These are phyloP conservation scores for Glaucidium brasilianum DNA, from an alignment of 2,113 vertebrate species.

Conservation along the genomic window DNA sequence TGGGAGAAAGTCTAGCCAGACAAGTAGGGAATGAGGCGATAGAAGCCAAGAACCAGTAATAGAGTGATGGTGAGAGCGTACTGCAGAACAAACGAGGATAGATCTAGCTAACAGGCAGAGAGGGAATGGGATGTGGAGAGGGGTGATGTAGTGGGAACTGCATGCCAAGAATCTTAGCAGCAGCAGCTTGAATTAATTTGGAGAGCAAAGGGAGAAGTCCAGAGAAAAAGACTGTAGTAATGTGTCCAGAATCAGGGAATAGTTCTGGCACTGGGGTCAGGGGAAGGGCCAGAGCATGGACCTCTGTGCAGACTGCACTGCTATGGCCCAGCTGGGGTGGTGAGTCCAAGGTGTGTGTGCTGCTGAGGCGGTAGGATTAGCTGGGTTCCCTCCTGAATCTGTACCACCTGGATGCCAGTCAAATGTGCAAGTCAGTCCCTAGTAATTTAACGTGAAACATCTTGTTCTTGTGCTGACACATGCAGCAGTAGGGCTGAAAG, in stretches of 20 bases:
- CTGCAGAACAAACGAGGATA: not conserved
- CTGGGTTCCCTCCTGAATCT: not conserved
- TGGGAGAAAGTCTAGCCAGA: not conserved
- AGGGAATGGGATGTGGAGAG: not conserved
- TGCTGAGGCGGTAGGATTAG: not conserved
- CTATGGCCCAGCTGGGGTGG: accelerated
- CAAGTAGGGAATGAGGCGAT: not conserved
- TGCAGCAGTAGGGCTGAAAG: not conserved
- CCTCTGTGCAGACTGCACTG: not conserved
- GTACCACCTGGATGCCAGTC: not conserved
- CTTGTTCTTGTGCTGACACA: not conserved
- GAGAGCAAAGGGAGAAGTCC: not conserved
- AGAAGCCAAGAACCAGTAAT: not conserved
- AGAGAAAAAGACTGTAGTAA: not conserved
- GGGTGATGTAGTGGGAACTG: not conserved
- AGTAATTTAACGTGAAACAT: not conserved
- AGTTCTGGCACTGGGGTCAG: not conserved
- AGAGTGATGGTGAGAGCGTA: accelerated
- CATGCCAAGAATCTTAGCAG: not conserved
- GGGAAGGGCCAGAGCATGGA: not conserved
- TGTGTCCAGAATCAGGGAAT: not conserved
- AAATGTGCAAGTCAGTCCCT: not conserved
- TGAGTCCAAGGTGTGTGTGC: not conserved
- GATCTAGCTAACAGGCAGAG: not conserved
- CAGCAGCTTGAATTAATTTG: conserved; percentile 9